These are phyloP conservation scores for Puffinus mauretanicus DNA, from an alignment of 2,113 vertebrate genomes.

Conservation along the genomic window DNA sequence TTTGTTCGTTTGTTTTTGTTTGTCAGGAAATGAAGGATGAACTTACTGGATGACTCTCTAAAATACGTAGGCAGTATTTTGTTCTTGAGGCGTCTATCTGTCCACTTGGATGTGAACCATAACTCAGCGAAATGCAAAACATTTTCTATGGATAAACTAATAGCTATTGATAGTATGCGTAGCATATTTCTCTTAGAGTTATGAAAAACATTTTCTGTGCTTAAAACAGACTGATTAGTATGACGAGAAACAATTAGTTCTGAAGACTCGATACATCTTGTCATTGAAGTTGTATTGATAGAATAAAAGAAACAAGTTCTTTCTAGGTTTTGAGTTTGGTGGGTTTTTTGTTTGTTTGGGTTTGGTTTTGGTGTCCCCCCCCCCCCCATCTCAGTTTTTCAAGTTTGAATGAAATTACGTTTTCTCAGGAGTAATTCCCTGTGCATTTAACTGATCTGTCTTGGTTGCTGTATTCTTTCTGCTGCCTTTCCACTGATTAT, in stretches of 20 bases:
- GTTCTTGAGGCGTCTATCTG: not conserved
- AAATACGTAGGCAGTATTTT: not conserved
- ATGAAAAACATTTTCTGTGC: not conserved
- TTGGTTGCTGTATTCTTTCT: not conserved
- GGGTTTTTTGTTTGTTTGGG: not conserved
- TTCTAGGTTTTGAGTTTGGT: not conserved
- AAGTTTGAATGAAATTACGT: not conserved
- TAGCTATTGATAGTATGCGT: not conserved
- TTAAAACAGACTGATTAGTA: not conserved
- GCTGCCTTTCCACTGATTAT: not conserved
- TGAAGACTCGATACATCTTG: fast-evolving
- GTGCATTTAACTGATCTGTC: not conserved
- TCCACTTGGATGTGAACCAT: not conserved
- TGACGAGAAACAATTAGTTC: not conserved
- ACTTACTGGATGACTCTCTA: not conserved
- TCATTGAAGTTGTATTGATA: not conserved
- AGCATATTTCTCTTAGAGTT: not conserved
- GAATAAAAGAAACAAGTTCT: not conserved
- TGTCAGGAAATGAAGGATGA: not conserved
- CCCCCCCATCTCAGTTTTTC: not conserved
- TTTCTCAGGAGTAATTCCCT: not conserved
- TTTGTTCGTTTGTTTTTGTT: not conserved
- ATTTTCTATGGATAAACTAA: not conserved
- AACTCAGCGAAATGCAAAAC: not conserved
- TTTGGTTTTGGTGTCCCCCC: no score